Evolutionary conservation across 92 coral and sea anemone genomes (phyloP).

Genomic region (Palythoa heliodiscus): DNA sequence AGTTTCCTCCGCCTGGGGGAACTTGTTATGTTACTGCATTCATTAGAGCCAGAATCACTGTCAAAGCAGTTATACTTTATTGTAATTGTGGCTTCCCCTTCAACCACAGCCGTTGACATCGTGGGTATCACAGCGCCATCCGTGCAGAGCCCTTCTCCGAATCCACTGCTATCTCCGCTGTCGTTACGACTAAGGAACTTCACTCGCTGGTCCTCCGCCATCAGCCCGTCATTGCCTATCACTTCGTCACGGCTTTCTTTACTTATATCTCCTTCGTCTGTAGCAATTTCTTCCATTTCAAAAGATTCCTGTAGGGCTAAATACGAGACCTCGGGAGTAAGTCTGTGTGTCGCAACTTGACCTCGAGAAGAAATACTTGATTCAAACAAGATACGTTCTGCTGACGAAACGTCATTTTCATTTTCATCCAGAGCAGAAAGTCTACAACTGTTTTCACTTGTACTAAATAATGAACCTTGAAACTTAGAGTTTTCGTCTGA

Average conservation of each 20-base stretch:
- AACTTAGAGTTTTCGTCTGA: neutral
- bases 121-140: neutral
- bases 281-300: constrained; percentile 81
- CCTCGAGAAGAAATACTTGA: neutral
- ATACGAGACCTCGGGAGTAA: constrained; percentile 33
- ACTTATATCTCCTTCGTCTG: constrained; percentile 62
- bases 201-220: constrained; percentile 17
- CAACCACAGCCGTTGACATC: neutral
- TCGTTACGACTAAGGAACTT: constrained; percentile 61
- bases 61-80: neutral
- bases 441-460: neutral
- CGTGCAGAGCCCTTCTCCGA: constrained; percentile 63
- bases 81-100: neutral
- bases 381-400: neutral
- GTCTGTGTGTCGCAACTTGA: neutral
- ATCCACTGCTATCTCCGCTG: constrained; percentile 90
- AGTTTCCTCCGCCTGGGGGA: neutral
- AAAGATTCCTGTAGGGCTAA: constrained; percentile 71
- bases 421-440: constrained; percentile 6
- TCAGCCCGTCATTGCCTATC: constrained; percentile 25
- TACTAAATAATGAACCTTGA: neutral
- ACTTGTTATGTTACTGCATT: neutral
- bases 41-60: neutral
- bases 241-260: constrained; percentile 28
- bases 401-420: neutral